A percentile compares a stretch with the other conserved stretches of the same genome.
phyloP scores from a whole-genome alignment of 2,113 vertebrate species.

The Vulpes lagopus region DNA sequence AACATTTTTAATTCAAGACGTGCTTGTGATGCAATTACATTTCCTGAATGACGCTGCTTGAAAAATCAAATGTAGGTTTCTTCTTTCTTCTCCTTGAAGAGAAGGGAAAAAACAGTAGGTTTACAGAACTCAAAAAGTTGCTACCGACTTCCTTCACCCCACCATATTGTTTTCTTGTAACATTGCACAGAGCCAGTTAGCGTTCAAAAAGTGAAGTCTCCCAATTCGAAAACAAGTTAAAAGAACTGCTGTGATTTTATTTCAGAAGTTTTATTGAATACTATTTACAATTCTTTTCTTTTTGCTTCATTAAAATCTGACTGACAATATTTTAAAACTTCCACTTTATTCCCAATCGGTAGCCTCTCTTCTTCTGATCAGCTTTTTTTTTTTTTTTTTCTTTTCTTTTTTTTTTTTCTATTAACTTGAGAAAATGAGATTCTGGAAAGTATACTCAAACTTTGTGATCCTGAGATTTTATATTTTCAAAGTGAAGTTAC shows the following conservation, averaged over 20 bases:
- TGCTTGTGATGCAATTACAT: background rate
- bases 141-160: background rate
- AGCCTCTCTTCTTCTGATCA: background rate
- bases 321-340: background rate
- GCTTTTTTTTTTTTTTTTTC: background rate
- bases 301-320: slow-evolving; percentile 18
- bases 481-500: slow-evolving; percentile 7
- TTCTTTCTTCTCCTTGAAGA: background rate
- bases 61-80: background rate
- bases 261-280: background rate
- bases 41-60: background rate
- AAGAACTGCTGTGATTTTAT: background rate
- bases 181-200: background rate
- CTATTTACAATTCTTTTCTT: background rate
- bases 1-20: background rate
- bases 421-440: background rate
- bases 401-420: background rate
- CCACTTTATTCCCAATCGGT: background rate
- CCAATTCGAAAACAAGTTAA: background rate
- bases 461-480: background rate
- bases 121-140: background rate
- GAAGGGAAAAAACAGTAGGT: background rate
- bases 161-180: background rate
- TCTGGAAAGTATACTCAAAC: background rate
- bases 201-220: background rate